Evolutionary conservation across 2,797 vertebrate species (phyloP).

Genomic region (Oceanodroma leucorhoa): DNA sequence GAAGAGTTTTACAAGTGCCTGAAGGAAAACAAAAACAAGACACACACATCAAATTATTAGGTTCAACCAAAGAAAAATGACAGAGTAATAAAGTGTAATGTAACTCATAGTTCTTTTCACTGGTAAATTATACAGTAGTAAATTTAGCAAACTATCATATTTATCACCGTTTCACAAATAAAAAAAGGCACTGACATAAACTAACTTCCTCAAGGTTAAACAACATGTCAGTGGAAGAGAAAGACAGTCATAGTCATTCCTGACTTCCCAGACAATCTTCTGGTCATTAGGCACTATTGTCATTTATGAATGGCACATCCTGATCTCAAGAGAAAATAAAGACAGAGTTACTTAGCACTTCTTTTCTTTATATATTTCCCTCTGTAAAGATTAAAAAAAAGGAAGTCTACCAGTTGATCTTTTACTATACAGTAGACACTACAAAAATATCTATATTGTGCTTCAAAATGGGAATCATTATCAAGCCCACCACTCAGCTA

Average conservation of each 20-base stretch:
- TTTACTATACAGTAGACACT: neutral
- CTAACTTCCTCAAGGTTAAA: neutral
- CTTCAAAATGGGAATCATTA: neutral
- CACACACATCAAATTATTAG: neutral
- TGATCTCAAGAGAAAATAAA: neutral
- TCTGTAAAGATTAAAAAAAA: neutral
- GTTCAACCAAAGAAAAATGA: neutral
- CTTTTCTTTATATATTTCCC: neutral
- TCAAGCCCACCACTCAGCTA: neutral
- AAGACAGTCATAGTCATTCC: neutral
- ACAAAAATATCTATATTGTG: neutral
- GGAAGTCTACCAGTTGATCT: neutral
- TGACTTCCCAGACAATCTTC: neutral
- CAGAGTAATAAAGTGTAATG: neutral
- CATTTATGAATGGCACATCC: neutral
- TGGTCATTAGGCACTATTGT: neutral
- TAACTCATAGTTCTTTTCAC: neutral
- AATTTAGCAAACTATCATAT: neutral
- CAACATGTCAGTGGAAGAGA: neutral
- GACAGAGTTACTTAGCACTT: neutral
- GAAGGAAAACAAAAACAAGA: neutral
- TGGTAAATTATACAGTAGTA: neutral
- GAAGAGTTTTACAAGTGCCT: constrained; percentile 87
- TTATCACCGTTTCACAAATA: neutral
- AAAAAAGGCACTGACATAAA: neutral